These are phyloP conservation scores for Ciona savignyi DNA, from an alignment of 23 tunicate species.

Conservation along the genomic window DNA sequence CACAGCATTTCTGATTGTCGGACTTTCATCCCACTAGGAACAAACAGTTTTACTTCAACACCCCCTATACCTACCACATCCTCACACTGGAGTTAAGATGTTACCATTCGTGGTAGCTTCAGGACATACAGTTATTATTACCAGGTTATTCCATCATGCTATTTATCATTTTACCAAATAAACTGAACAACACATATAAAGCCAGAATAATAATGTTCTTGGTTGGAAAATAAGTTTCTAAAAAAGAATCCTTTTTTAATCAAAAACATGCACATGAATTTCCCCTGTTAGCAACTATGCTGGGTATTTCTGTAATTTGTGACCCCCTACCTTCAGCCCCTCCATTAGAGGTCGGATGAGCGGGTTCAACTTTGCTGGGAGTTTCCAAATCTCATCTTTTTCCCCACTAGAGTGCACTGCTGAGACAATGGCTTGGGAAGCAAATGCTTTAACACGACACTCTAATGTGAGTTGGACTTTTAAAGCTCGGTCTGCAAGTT, in stretches of 20 bases:
- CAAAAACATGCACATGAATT: no score
- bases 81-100: no score
- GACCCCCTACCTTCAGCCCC: conserved; percentile 42
- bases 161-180: no score
- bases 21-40: conserved; percentile 59
- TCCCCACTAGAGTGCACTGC: conserved; percentile 21
- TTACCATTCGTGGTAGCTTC: no score
- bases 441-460: conserved; percentile 36
- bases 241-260: no score
- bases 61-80: no score
- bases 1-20: conserved; percentile 11
- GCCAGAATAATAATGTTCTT: no score
- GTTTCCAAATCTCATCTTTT: conserved; percentile 25
- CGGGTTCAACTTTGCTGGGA: conserved; percentile 75
- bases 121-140: no score
- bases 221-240: no score
- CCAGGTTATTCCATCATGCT: no score
- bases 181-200: no score
- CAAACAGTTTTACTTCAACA: not conserved
- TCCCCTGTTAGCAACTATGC: not conserved
- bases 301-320: not conserved
- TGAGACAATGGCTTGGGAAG: conserved; percentile 20
- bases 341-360: conserved; percentile 90
- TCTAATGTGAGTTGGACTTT: conserved; percentile 15
- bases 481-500: conserved; percentile 18